Evolutionary conservation across 2,888 invertebrate genomes (phyloP).

Genomic region (Eupithecia vulgata): DNA sequence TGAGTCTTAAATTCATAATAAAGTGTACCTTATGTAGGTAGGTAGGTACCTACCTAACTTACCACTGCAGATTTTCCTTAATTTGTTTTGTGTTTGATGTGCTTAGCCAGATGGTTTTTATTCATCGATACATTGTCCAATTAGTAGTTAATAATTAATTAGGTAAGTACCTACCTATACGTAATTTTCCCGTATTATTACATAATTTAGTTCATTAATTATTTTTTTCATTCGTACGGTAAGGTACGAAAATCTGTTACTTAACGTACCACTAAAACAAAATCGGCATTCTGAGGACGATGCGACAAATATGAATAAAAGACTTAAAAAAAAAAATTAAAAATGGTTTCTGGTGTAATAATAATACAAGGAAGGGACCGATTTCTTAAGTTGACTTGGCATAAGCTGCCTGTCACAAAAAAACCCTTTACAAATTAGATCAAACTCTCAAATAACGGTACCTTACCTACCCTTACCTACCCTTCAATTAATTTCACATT

Average conservation of each 20-base stretch:
- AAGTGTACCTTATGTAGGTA: background rate
- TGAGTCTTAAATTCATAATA: background rate
- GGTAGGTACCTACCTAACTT: too few relatives aligned
- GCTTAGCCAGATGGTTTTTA: background rate
- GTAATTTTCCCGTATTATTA: background rate
- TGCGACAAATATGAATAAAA: background rate
- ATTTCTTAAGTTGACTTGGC: constrained; percentile 11
- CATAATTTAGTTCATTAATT: background rate
- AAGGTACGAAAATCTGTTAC: background rate
- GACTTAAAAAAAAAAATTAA: background rate
- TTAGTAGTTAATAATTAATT: background rate
- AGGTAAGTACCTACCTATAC: background rate
- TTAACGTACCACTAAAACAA: background rate
- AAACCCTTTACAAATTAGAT: constrained; percentile 55
- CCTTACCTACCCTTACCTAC: constrained; percentile 65
- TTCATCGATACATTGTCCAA: background rate
- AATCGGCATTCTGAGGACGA: background rate
- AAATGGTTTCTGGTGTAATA: constrained; percentile 1
- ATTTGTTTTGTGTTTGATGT: background rate
- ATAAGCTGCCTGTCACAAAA: constrained; percentile 36
- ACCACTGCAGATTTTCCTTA: background rate
- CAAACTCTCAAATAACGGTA: constrained; percentile 58
- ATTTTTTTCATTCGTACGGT: background rate
- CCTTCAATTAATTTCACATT: constrained; percentile 80
- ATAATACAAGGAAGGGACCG: constrained; percentile 1